A percentile compares a stretch with the other conserved stretches of the same genome.
Conservation (phyloP, 2,797 vertebrate species). For the Channallabes apus region DNA sequence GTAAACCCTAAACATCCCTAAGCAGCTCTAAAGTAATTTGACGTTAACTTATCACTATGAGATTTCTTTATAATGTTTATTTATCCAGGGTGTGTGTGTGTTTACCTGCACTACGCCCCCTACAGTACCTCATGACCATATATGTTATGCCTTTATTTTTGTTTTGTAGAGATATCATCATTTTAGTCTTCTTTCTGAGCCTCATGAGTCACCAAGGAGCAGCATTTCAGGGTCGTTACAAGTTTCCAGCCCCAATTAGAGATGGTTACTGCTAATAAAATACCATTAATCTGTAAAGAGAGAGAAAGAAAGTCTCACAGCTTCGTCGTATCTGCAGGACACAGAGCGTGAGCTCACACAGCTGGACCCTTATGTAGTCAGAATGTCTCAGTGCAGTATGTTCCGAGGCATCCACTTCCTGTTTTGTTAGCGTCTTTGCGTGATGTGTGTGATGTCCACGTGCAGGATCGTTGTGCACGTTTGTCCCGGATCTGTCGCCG, state of each 20-base stretch:
- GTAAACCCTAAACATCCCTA: not conserved
- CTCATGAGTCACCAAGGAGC: conserved; percentile 22
- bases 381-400: not conserved
- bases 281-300: not conserved
- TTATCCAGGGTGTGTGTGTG: too few species aligned
- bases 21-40: too few species aligned
- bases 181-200: not conserved
- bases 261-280: not conserved
- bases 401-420: not conserved
- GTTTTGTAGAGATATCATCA: not conserved
- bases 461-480: not conserved
- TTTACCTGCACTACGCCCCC: not conserved
- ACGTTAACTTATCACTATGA: not conserved
- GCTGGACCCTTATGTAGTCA: not conserved
- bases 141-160: not conserved
- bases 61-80: not conserved
- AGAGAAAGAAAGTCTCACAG: not conserved
- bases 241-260: not conserved
- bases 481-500: not conserved
- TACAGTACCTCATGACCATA: not conserved
- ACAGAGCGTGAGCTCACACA: not conserved
- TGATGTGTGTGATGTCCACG: not conserved
- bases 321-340: not conserved
- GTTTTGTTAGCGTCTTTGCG: not conserved
- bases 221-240: conserved; percentile 34